Conservation (phyloP, 1,140 invertebrate genomes). For the Zaprionus davidi region DNA sequence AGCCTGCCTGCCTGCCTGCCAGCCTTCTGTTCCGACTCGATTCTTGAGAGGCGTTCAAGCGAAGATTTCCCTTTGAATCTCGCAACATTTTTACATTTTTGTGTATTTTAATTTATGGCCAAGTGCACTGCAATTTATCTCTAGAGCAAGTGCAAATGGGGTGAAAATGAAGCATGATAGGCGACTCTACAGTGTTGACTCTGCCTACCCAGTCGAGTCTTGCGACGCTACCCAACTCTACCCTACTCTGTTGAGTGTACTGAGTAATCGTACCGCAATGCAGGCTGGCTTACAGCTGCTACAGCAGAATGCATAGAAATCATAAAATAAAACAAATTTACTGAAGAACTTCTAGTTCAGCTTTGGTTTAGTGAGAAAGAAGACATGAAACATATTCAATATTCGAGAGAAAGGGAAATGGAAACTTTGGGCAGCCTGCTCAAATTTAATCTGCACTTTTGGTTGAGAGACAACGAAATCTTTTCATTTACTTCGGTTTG, state of each 20-base stretch:
- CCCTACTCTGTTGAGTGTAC: background rate
- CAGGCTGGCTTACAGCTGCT: constrained; percentile 40
- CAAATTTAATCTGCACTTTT: background rate
- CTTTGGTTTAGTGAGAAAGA: background rate
- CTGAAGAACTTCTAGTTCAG: background rate
- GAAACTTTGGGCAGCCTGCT: background rate
- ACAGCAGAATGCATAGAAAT: background rate
- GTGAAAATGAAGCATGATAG: constrained; percentile 21
- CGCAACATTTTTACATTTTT: constrained; percentile 19
- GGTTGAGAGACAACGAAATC: background rate
- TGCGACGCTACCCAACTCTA: background rate
- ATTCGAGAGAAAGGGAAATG: background rate
- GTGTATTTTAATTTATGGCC: constrained; percentile 64
- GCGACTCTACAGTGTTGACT: background rate
- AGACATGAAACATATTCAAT: background rate
- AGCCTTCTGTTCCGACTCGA: constrained; percentile 39
- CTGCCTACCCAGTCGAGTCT: background rate
- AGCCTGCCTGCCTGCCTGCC: constrained; percentile 5
- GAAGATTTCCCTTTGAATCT: constrained; percentile 45
- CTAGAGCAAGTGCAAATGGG: constrained; percentile 23
- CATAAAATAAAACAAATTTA: background rate
- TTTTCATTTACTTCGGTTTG: background rate
- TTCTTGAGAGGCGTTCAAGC: constrained; percentile 72
- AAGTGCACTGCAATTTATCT: constrained; percentile 57
- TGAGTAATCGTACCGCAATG: constrained; percentile 32